Conservation (phyloP, 2,113 vertebrate species). For the Pteruthius melanotis region DNA sequence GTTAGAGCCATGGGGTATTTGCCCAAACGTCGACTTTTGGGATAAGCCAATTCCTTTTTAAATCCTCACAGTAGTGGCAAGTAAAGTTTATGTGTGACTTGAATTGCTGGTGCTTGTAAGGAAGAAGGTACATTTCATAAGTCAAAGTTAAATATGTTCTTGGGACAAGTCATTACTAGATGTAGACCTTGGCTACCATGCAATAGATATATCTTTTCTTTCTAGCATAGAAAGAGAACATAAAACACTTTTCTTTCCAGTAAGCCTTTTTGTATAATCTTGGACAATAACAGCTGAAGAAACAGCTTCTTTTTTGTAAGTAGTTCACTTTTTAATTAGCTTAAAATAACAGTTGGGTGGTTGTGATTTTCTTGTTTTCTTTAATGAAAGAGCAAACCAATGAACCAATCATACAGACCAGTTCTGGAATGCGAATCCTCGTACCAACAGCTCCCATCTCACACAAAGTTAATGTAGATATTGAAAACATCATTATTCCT, state of each 20-base stretch:
- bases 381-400: background rate
- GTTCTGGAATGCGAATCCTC: background rate
- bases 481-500: background rate
- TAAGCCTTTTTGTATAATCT: background rate
- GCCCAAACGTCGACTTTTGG: background rate
- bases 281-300: background rate
- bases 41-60: slow-evolving; percentile 3
- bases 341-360: background rate
- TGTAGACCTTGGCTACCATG: background rate
- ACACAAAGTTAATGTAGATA: accelerated
- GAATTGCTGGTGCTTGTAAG: background rate
- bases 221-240: background rate
- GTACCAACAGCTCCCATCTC: background rate
- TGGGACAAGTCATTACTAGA: background rate
- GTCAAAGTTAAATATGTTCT: background rate
- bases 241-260: background rate
- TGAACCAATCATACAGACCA: accelerated
- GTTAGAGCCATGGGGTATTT: background rate
- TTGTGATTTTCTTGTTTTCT: background rate
- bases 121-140: accelerated
- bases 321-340: background rate
- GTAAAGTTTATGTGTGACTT: background rate
- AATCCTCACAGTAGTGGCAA: background rate
- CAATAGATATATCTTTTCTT: background rate
- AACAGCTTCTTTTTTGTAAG: background rate